These are phyloP conservation scores for Myrmophylax atrothorax DNA, from an alignment of 2,113 vertebrate genomes.

Conservation along the genomic window DNA sequence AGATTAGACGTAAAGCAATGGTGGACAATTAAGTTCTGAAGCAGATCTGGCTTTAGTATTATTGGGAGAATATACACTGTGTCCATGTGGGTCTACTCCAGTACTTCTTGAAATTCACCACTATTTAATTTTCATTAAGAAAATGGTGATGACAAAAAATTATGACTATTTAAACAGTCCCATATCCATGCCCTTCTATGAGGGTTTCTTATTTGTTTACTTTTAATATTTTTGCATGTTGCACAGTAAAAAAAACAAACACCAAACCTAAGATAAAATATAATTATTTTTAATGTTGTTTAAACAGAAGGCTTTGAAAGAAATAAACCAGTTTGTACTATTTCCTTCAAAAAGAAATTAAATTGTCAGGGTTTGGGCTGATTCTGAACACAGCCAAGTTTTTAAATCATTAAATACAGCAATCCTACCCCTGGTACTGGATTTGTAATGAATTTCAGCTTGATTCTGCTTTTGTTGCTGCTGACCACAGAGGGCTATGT, in stretches of 20 bases:
- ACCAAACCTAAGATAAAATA: neutral
- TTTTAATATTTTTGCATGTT: neutral
- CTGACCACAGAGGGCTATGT: constrained; percentile 3
- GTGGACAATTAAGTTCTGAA: neutral
- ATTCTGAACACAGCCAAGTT: neutral
- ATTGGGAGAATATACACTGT: neutral
- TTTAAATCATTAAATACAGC: neutral
- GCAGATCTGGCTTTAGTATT: neutral
- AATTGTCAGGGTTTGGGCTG: neutral
- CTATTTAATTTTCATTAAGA: neutral
- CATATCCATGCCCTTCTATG: neutral
- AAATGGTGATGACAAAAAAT: neutral
- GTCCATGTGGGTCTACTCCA: neutral
- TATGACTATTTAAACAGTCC: neutral
- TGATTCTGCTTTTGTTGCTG: constrained; percentile 15
- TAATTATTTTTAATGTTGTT: neutral
- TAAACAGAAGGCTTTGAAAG: neutral
- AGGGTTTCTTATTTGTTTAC: neutral
- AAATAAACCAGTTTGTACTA: neutral
- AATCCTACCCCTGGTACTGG: neutral
- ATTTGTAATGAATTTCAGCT: neutral
- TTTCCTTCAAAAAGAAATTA: neutral
- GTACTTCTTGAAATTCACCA: neutral
- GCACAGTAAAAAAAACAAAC: neutral
- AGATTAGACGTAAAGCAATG: neutral